Conservation (phyloP, 2,888 invertebrate species). For the Timema podura region DNA sequence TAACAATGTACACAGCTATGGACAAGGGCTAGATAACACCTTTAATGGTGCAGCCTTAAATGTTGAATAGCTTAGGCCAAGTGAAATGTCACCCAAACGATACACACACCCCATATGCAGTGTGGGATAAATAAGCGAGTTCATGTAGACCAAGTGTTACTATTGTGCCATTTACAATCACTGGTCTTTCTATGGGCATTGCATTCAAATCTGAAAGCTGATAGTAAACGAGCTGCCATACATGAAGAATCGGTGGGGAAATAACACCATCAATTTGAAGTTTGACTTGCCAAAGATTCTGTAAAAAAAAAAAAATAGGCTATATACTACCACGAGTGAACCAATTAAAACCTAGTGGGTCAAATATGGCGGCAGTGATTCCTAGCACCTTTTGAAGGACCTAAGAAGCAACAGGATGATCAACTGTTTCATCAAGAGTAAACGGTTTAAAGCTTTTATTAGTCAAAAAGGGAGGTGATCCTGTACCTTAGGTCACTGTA, state of each 20-base stretch:
- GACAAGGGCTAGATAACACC: constrained; percentile 34
- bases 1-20: constrained; percentile 38
- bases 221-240: background rate
- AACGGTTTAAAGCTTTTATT: background rate
- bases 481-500: constrained; percentile 17
- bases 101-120: constrained; percentile 25
- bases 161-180: no score
- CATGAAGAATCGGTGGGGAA: constrained; percentile 21
- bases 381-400: background rate
- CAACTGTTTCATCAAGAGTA: background rate
- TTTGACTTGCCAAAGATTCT: constrained; percentile 33
- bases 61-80: no score
- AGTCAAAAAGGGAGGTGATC: background rate
- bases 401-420: background rate
- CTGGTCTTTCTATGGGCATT: no score
- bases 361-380: constrained; percentile 28
- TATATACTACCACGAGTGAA: constrained; percentile 27
- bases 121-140: background rate
- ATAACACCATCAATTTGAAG: constrained; percentile 35
- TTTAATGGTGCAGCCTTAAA: constrained; percentile 35
- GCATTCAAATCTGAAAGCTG: background rate
- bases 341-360: background rate
- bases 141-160: background rate
- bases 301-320: constrained; percentile 34
- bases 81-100: constrained; percentile 28